Evolutionary conservation across 2,888 invertebrate genomes (phyloP).

Genomic region (Ganaspis brasiliensis): DNA sequence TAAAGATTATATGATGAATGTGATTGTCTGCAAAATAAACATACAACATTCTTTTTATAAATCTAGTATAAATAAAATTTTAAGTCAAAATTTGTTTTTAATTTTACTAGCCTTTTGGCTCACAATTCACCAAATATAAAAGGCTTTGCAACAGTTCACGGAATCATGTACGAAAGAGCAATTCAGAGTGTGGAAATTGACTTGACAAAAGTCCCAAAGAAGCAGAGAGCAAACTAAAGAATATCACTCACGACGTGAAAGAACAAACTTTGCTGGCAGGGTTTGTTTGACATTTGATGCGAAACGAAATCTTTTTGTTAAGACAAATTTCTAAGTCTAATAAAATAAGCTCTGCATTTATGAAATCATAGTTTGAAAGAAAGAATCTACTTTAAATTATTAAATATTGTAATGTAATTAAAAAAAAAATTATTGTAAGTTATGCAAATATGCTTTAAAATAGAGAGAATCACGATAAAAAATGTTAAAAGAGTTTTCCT

Average conservation of each 20-base stretch:
- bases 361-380: too few relatives aligned
- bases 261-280: background rate
- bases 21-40: too few relatives aligned
- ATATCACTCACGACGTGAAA: background rate
- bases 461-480: too few relatives aligned
- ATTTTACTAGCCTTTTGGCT: background rate
- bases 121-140: background rate
- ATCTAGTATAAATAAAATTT: too few relatives aligned
- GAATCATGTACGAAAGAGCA: background rate
- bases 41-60: too few relatives aligned
- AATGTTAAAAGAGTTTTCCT: too few relatives aligned
- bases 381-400: too few relatives aligned
- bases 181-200: slow-evolving; percentile 5
- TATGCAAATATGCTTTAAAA: too few relatives aligned
- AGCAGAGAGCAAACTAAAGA: background rate
- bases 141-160: background rate
- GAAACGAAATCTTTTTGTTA: background rate
- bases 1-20: too few relatives aligned
- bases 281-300: background rate
- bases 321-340: background rate
- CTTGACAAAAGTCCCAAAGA: slow-evolving; percentile 6
- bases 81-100: too few relatives aligned
- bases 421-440: too few relatives aligned
- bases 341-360: background rate
- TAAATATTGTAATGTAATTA: too few relatives aligned